Evolutionary conservation across 1,140 invertebrate genomes (phyloP).

Genomic region (Idris sp.): DNA sequence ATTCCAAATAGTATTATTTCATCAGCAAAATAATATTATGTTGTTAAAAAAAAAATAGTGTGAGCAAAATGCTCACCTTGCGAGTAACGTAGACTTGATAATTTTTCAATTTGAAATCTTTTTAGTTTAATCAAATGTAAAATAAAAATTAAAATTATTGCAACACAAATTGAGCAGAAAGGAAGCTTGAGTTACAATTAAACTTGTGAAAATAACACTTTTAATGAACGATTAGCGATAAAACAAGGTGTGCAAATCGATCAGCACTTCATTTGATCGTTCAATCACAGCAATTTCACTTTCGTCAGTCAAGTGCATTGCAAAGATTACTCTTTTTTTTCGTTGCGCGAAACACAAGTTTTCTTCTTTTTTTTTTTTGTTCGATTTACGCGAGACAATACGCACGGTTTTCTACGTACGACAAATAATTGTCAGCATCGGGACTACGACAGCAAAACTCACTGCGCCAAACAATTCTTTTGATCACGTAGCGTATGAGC

Average conservation of each 20-base stretch:
- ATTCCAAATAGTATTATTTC: too few species aligned
- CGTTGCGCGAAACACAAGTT: slow-evolving; percentile 1
- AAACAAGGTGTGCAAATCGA: slow-evolving; percentile 24
- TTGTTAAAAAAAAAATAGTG: too few species aligned
- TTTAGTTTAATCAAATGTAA: too few species aligned
- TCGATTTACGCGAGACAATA: slow-evolving; percentile 32
- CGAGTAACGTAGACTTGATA: too few species aligned
- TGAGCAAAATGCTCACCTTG: too few species aligned
- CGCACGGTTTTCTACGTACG: slow-evolving; percentile 19
- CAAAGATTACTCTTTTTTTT: slow-evolving; percentile 23
- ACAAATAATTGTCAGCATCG: slow-evolving; percentile 41
- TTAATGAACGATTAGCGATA: slow-evolving; percentile 39
- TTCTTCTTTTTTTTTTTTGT: slow-evolving; percentile 32
- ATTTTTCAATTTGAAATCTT: too few species aligned
- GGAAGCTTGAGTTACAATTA: slow-evolving; percentile 26
- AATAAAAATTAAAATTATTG: too few species aligned
- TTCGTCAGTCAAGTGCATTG: slow-evolving; percentile 26
- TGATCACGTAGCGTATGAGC: slow-evolving; percentile 43
- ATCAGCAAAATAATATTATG: too few species aligned
- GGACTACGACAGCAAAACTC: slow-evolving; percentile 21
- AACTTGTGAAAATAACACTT: slow-evolving; percentile 32
- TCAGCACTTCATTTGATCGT: slow-evolving; percentile 24
- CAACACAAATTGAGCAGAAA: too few species aligned
- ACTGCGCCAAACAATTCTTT: slow-evolving; percentile 33
- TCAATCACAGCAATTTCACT: slow-evolving; percentile 25